Evolutionary conservation across 2,888 invertebrate genomes (phyloP), one percentile per base, ranked within the genome.

Genomic region (Phaonia tiefii): DNA sequence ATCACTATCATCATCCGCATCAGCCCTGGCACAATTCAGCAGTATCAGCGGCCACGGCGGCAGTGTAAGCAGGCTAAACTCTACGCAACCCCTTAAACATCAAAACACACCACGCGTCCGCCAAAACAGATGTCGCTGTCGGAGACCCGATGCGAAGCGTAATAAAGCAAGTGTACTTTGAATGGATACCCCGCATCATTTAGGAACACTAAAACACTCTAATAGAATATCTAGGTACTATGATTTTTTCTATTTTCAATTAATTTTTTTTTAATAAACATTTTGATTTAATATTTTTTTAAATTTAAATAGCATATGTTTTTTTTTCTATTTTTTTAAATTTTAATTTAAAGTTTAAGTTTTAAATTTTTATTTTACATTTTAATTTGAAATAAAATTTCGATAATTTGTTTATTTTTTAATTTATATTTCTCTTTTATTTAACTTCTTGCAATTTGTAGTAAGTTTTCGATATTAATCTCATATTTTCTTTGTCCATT

Each of bases 1-100:
- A 90, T 84, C 89, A 88, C 82, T 88, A 89, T 82, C 86, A 87
- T 84, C 89, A 90, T 85, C 88, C 89, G 66, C 90, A 89, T 75
- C 91, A 91, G 86, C 90, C 89, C 70, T 91, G 91, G 91, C 90
- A 91, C 85, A 91, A 91, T 90, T 90, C 87, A 83, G 86, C 89
- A 63, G 88, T 89, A 71, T 87, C 88, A 69, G 85, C 90, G 83
- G 88, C 90, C 84, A 88, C 91, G 58, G 89, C 90, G 49, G 89
- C 91, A 75, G 91, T 90, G 84, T 90, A 89, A 86, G 25, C 31
- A 31, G 63, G 63, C 37, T 13, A 63, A 22, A 42, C 10, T 17
- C 15, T 42, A 13, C 3, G 11, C 63, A 8, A 17, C n/a, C n/a
- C n/a, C n/a, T n/a, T n/a, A n/a, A n/a, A n/a, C n/a, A n/a, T 31